Evolutionary conservation across 1,140 invertebrate species (phyloP), one percentile per base, ranked within the genome.

Genomic region (Drosophila tani): DNA sequence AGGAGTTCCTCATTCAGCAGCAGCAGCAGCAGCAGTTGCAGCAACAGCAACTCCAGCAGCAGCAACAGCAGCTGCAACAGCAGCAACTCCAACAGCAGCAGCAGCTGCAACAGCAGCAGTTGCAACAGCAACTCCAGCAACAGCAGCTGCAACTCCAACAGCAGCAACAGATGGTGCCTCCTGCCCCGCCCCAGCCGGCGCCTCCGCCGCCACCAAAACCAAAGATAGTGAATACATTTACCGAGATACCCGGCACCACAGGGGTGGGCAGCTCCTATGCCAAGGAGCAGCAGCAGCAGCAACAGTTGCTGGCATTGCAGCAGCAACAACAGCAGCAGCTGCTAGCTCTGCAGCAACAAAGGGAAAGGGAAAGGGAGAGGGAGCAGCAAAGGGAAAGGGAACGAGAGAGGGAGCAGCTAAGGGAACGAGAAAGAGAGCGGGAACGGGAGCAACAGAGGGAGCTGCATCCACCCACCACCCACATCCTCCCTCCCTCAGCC

Each of bases 161-260:
- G 15, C 70, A 60, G 14, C 82, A 46, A 40, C 84, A 71, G 41
- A 70, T 73, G 60, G 57, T 84, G 67, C 79, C 81, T 43, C 56
- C 67, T 29, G 55, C 60, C 38, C 78, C 70, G 11, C 66, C 75
- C 24, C 86, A 87, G 67, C 90, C 90, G 27, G 83, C 83, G 46
- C 86, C 86, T 1, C 45, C 78, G 67, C 91, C 91, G 50, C 92
- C 88, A 58, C 83, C 85, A 55, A 92, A 92, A 60, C 91, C 92
- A 76, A 92, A 90, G 71, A 92, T 86, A 79, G 75, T 90, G 45
- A 92, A 92, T 73, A 92, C 91, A 9, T 92, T 92, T 70, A 92
- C 91, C 5, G 91, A 92, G 50, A 92, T 92, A 66, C 91, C 91
- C 32, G 91, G 91, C 68, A 92, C 91, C 43, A 92, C 91, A 0